Percentiles rank a stretch among this genome's conserved stretches.
Evolutionary conservation across 2,797 vertebrate genomes (phyloP).

Genomic region (Morelia viridis): DNA sequence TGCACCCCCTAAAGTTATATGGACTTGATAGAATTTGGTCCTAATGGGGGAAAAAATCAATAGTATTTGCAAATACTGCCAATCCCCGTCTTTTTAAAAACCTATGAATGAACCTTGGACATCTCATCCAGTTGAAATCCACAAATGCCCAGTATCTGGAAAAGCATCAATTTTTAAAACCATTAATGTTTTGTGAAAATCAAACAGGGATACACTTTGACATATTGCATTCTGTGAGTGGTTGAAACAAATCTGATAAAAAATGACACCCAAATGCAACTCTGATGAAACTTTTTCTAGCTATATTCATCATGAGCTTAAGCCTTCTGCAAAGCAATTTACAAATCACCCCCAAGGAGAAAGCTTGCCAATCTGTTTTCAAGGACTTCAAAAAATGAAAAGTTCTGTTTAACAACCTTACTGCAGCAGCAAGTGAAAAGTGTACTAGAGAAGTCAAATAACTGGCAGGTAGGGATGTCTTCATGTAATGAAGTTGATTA

Average conservation of each 20-base stretch:
- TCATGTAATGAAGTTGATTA: background rate
- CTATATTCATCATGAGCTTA: background rate
- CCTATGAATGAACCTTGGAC: background rate
- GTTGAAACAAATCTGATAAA: constrained; percentile 26
- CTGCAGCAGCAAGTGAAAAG: constrained; percentile 37
- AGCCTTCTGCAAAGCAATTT: constrained; percentile 37
- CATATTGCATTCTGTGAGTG: background rate
- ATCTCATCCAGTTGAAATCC: background rate
- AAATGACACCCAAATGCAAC: constrained; percentile 32
- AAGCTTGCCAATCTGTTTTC: constrained; percentile 53
- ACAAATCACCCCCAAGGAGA: constrained; percentile 51
- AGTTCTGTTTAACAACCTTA: constrained; percentile 38
- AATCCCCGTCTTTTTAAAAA: background rate
- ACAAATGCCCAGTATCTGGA: constrained; percentile 8
- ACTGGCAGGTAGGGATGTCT: constrained; percentile 17
- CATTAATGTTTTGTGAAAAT: constrained; percentile 22
- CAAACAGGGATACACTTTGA: background rate
- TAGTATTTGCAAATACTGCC: background rate
- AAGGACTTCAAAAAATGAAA: constrained; percentile 43
- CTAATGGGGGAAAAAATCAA: background rate
- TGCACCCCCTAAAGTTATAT: background rate
- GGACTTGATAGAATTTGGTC: background rate
- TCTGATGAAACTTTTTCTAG: constrained; percentile 35
- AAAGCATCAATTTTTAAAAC: constrained; percentile 10
- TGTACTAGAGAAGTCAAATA: background rate